Percentiles rank a stretch among this genome's conserved stretches.
Evolutionary conservation across 1,140 invertebrate species (phyloP).

Genomic region (Carcinoscorpius rotundicauda): DNA sequence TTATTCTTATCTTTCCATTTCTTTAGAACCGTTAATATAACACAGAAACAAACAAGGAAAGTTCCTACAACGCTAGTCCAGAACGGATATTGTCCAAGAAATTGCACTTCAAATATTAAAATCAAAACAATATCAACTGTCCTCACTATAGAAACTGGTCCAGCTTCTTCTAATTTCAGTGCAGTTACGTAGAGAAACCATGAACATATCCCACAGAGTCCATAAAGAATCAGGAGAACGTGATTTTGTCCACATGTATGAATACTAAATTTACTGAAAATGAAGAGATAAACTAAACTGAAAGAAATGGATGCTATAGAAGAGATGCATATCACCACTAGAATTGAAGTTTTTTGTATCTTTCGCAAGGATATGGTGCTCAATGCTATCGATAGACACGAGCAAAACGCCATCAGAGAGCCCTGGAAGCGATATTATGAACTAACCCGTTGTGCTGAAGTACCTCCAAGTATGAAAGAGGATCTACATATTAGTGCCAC

Average conservation of each 20-base stretch:
- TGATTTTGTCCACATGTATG: constrained; percentile 62
- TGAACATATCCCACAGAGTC: constrained; percentile 71
- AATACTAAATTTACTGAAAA: constrained; percentile 60
- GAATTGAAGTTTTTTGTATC: constrained; percentile 72
- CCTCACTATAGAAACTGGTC: constrained; percentile 72
- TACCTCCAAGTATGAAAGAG: constrained; percentile 35
- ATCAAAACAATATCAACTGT: constrained; percentile 74
- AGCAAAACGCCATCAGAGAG: constrained; percentile 62
- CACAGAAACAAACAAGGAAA: constrained; percentile 65
- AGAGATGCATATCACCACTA: constrained; percentile 64
- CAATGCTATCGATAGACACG: constrained; percentile 75
- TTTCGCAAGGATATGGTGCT: constrained; percentile 72
- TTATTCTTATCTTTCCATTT: constrained; percentile 46
- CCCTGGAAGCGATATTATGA: constrained; percentile 32
- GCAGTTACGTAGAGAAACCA: constrained; percentile 74
- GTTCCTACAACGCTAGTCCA: constrained; percentile 63
- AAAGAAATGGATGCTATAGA: constrained; percentile 58
- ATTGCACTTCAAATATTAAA: constrained; percentile 61
- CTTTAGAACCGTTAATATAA: constrained; percentile 61
- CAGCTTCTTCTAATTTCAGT: constrained; percentile 73
- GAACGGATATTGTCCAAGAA: constrained; percentile 64
- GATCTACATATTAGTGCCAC: constrained; percentile 41
- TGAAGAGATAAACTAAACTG: constrained; percentile 56
- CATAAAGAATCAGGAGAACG: constrained; percentile 61
- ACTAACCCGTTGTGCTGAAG: constrained; percentile 4